These are phyloP conservation scores for Cryptocephalus moraei DNA, from an alignment of 2,888 invertebrate species.

Conservation along the genomic window DNA sequence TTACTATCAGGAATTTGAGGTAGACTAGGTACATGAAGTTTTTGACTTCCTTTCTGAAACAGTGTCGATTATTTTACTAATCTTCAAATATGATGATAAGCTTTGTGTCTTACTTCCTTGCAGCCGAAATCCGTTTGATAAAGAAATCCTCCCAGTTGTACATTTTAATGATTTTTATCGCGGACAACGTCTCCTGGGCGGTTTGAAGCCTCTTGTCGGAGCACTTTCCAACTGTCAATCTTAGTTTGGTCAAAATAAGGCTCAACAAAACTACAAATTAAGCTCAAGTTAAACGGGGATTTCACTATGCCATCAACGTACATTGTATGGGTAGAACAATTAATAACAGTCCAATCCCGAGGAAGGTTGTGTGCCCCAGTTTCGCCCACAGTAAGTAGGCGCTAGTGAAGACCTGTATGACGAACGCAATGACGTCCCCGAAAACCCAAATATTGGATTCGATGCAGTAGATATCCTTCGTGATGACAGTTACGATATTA, in stretches of 20 bases:
- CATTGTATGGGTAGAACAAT: slow-evolving; percentile 28
- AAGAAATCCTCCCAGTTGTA: slow-evolving; percentile 26
- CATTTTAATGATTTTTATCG: slow-evolving; percentile 25
- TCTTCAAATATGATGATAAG: not conserved
- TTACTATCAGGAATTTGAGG: slow-evolving; percentile 20
- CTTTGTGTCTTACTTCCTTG: slow-evolving; percentile 15
- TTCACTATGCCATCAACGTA: slow-evolving; percentile 5
- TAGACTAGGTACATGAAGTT: slow-evolving; percentile 11
- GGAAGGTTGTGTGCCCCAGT: slow-evolving; percentile 40
- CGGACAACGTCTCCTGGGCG: slow-evolving; percentile 21
- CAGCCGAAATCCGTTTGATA: slow-evolving; percentile 16
- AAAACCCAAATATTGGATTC: slow-evolving; percentile 53
- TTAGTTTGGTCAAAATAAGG: slow-evolving; percentile 4
- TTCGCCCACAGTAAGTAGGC: slow-evolving; percentile 63
- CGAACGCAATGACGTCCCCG: slow-evolving; percentile 50
- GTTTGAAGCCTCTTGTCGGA: slow-evolving; percentile 21
- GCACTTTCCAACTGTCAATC: slow-evolving; percentile 23
- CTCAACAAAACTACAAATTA: not conserved
- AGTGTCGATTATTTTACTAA: too few relatives aligned
- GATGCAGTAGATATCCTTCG: slow-evolving; percentile 55
- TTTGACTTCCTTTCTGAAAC: slow-evolving; percentile 14
- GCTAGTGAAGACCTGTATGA: slow-evolving; percentile 73
- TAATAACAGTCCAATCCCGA: slow-evolving; percentile 43
- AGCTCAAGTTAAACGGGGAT: not conserved
- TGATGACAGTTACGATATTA: slow-evolving; percentile 75